Evolutionary conservation across 2,797 vertebrate genomes (phyloP), one percentile per base, ranked within the genome.

Genomic region (Xenopus petersii): DNA sequence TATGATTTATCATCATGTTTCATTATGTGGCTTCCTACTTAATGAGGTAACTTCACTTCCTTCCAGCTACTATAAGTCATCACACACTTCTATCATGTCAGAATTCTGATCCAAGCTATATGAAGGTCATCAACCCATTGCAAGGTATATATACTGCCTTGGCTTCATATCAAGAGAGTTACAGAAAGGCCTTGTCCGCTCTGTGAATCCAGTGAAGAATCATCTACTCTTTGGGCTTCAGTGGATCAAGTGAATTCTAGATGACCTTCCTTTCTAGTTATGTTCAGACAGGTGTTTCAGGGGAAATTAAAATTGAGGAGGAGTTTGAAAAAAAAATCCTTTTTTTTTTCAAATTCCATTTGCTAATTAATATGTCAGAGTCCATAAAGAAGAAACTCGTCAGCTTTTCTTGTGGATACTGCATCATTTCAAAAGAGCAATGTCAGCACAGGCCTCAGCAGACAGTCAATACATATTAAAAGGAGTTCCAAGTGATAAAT

Each of bases 301-400:
- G 55, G 55, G 46, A 65, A 66, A 74, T 69, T 51, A 51, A 73
- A 70, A 49, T 68, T 77, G 42, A 74, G 26, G 58, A 70, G 61
- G 24, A 62, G 55, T 64, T 54, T 12, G 61, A 70, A 70, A 59
- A 21, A 12, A 58, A 59, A 73, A 26, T 63, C 12, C 17, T 64
- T 62, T 71, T 68, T 30, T 72, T 64, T 69, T 49, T 16, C 2
- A 13, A 13, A 36, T 67, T 91, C 93, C 94, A 95, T 95, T 95
- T 85, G 83, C 89, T 98, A 97, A 98, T 98, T 94, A 98, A 96
- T 95, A 94, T 94, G 94, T 96, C 95, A 94, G 91, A 92, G 92
- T 92, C 89, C 89, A 91, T 94, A 95, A 96, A 96, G 93, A 92
- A 93, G 92, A 87, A 74, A 89, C 89, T 88, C 86, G 85, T 91